phyloP scores from a whole-genome alignment of 2,113 vertebrate genomes.

The Leucopsar rothschildi region DNA sequence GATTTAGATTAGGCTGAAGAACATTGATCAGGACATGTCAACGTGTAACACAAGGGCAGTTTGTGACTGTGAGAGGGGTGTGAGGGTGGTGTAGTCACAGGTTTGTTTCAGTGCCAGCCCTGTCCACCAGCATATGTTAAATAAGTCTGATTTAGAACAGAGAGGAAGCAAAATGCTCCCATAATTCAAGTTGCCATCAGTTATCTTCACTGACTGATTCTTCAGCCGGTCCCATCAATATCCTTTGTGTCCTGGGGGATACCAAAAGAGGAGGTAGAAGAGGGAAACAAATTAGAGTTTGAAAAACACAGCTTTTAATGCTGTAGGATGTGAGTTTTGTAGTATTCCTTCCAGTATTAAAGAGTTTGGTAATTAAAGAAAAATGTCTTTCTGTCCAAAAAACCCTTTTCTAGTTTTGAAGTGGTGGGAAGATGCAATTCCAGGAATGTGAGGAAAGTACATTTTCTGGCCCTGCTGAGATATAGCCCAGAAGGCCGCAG shows the following conservation, averaged over 20 bases:
- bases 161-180: neutral
- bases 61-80: neutral
- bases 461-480: neutral
- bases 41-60: neutral
- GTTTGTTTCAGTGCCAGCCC: neutral
- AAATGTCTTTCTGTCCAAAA: neutral
- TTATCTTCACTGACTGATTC: neutral
- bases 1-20: neutral
- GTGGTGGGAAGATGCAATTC: neutral
- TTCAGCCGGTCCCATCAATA: neutral
- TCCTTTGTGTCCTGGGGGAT: neutral
- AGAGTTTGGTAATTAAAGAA: neutral
- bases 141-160: neutral
- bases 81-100: neutral
- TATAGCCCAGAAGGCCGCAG: neutral
- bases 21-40: accelerated
- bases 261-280: neutral
- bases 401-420: neutral
- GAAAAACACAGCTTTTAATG: neutral
- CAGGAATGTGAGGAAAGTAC: neutral
- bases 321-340: neutral
- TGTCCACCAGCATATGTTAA: accelerated
- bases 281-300: neutral
- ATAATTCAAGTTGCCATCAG: neutral
- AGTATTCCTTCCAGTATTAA: neutral